A percentile compares a stretch with the other conserved stretches of the same genome.
These are phyloP conservation scores for Aspidoscelis tigris DNA, from an alignment of 2,113 vertebrate species.

Conservation along the genomic window DNA sequence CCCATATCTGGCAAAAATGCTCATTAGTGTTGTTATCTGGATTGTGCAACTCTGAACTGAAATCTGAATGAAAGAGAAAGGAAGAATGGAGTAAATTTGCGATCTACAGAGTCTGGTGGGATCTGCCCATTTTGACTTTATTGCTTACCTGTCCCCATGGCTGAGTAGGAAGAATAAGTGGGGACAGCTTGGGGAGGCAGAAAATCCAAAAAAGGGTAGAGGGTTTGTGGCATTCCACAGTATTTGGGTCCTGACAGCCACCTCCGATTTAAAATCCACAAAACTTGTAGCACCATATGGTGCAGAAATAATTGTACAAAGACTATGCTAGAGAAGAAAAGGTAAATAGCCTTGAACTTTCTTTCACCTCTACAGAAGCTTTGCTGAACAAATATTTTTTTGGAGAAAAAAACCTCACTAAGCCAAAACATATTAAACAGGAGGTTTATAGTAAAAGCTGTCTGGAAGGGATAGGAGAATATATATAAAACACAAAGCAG, in stretches of 20 bases:
- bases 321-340: not conserved
- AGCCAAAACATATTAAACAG: not conserved
- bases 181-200: not conserved
- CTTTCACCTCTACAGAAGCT: not conserved
- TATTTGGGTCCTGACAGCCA: not conserved
- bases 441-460: not conserved
- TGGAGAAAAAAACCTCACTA: not conserved
- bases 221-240: not conserved
- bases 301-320: not conserved
- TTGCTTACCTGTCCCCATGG: too few relatives aligned
- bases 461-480: not conserved
- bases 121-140: too few relatives aligned
- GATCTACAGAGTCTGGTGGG: too few relatives aligned
- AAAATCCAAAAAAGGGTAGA: not conserved
- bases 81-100: too few relatives aligned
- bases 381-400: not conserved
- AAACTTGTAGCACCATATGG: not conserved
- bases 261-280: not conserved
- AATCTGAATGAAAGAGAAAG: too few relatives aligned
- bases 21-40: too few relatives aligned
- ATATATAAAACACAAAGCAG: not conserved
- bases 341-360: not conserved
- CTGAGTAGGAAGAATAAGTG: not conserved
- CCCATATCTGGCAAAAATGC: too few relatives aligned
- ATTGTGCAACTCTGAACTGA: too few relatives aligned